These are phyloP conservation scores for Lingula anatina DNA, from an alignment of 2,888 invertebrate genomes.

Conservation along the genomic window DNA sequence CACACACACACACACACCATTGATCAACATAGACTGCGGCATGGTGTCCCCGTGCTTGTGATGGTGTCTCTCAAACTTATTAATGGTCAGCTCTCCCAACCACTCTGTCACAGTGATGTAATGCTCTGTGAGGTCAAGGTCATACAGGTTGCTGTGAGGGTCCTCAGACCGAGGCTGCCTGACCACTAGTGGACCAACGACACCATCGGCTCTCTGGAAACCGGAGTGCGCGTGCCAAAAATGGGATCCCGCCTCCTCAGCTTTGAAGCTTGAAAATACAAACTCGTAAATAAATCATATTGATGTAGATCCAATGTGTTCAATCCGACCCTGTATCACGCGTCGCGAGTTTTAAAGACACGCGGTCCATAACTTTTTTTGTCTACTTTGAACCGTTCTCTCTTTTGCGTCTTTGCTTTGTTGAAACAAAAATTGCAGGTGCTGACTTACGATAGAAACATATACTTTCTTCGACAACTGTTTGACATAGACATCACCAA, in stretches of 20 bases:
- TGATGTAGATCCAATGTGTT: too few species aligned
- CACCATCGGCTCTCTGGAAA: slow-evolving; percentile 35
- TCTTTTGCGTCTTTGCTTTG: too few species aligned
- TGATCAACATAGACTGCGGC: slow-evolving; percentile 73
- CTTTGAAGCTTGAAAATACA: slow-evolving; percentile 26
- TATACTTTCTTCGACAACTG: too few species aligned
- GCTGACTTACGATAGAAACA: too few species aligned
- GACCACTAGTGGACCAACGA: slow-evolving; percentile 36
- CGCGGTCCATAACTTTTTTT: too few species aligned
- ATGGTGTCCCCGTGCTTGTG: slow-evolving; percentile 78
- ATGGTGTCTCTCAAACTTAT: slow-evolving; percentile 78
- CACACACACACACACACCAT: too few species aligned
- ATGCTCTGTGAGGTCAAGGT: slow-evolving; percentile 84
- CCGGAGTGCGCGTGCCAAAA: slow-evolving; percentile 44
- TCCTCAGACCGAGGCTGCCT: slow-evolving; percentile 66
- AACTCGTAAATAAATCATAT: too few species aligned
- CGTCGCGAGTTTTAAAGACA: too few species aligned
- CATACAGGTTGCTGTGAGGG: slow-evolving; percentile 79
- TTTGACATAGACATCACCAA: too few species aligned
- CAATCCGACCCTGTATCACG: too few species aligned
- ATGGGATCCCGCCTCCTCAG: slow-evolving; percentile 32
- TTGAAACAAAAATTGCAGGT: too few species aligned
- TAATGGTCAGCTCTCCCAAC: slow-evolving; percentile 67
- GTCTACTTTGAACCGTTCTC: too few species aligned
- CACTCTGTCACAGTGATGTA: slow-evolving; percentile 81